These are phyloP conservation scores for Hippopotamyrus pictus DNA, from an alignment of 2,797 vertebrate species.

Conservation along the genomic window DNA sequence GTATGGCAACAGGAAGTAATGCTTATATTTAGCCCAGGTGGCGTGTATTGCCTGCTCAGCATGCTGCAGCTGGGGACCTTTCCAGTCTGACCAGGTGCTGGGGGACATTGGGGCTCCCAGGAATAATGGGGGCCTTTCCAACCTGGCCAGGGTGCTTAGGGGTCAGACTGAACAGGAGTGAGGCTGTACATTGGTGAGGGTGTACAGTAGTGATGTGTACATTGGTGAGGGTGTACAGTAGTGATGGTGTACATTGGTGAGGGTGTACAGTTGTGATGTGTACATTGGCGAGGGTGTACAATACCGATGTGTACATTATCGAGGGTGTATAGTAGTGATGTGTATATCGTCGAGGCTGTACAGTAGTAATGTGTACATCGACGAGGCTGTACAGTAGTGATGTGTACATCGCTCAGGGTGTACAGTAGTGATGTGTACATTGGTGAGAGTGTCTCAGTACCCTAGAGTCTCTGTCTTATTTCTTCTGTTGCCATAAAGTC, in stretches of 20 bases:
- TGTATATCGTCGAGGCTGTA: not conserved
- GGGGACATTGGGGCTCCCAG: not conserved
- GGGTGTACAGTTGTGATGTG: not conserved
- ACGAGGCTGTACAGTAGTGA: not conserved
- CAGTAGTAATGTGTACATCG: not conserved
- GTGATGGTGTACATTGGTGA: not conserved
- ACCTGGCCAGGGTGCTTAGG: not conserved
- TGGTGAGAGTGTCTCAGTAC: not conserved
- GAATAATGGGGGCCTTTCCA: not conserved
- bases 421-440: too few species aligned
- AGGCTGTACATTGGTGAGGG: not conserved
- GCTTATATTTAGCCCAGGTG: not conserved
- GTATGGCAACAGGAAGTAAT: not conserved
- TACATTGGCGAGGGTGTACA: not conserved
- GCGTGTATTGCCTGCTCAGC: not conserved
- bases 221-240: not conserved
- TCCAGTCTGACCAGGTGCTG: not conserved
- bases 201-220: not conserved
- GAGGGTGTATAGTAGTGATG: not conserved
- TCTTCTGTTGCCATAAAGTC: not conserved
- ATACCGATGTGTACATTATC: not conserved
- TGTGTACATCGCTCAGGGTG: not conserved
- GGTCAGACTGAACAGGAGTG: not conserved
- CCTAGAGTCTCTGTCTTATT: not conserved
- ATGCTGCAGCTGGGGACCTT: not conserved